A percentile compares a stretch with the other conserved stretches of the same genome.
phyloP scores from a whole-genome alignment of 1,140 invertebrate genomes.

The Eumeta japonica region DNA sequence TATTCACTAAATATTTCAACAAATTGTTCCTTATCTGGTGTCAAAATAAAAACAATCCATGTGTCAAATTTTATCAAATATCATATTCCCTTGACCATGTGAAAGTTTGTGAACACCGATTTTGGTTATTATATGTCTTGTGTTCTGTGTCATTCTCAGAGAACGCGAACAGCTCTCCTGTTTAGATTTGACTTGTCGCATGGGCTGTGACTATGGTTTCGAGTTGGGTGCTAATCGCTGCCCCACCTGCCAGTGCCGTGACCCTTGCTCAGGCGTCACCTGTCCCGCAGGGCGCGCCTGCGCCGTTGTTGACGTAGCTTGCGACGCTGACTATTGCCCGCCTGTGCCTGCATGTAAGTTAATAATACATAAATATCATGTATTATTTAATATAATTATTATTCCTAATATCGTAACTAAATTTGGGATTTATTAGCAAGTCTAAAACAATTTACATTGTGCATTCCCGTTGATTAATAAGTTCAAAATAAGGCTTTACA shows the following conservation, averaged over 20 bases:
- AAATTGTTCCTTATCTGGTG: too few relatives aligned
- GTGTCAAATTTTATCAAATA: too few relatives aligned
- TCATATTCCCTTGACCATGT: too few relatives aligned
- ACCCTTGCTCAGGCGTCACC: conserved; percentile 69
- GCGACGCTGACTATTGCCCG: conserved; percentile 75
- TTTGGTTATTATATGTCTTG: neutral
- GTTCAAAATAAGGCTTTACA: neutral
- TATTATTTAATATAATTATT: conserved; percentile 8
- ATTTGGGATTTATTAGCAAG: conserved; percentile 1
- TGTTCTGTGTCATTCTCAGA: conserved; percentile 16
- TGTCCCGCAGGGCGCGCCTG: conserved; percentile 68
- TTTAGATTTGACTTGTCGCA: conserved; percentile 71
- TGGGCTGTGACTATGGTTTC: conserved; percentile 81
- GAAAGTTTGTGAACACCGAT: neutral
- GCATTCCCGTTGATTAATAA: neutral
- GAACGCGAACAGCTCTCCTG: conserved; percentile 63
- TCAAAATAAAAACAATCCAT: too few relatives aligned
- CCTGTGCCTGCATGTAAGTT: conserved; percentile 78
- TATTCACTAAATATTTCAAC: too few relatives aligned
- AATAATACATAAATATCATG: too few relatives aligned
- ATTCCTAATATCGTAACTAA: neutral
- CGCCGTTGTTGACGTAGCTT: conserved; percentile 78
- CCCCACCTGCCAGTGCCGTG: conserved; percentile 73
- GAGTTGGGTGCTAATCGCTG: conserved; percentile 68
- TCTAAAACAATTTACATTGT: neutral